Base-by-base conservation (phyloP, 2,888 invertebrate genomes). In the Cosmia pyralina region DNA sequence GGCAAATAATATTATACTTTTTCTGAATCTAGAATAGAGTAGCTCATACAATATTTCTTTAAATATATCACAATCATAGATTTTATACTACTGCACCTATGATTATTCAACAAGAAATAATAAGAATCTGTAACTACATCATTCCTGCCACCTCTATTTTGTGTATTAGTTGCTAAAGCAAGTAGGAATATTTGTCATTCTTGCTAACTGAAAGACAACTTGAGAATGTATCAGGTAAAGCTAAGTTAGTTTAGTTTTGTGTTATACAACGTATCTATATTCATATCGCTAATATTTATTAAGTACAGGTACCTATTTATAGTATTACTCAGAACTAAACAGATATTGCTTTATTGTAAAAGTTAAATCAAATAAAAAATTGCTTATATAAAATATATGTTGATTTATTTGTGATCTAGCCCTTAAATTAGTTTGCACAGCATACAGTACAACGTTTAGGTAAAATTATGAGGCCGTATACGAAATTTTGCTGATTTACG, bases 341-440 rank as follows among this genome's bases (percentile, higher is more conserved):
- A 81, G 69, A 83, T 86, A 79, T 77, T 64, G 86, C 87, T 82
- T 85, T 86, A 86, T 83, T 84, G 79, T 85, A 84, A 82, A 84
- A 80, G 84, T 85, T 85, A 84, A 84, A 85, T 87, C 79, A 82
- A 87, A 84, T 86, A 87, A 87, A 85, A 19, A 73, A 79, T 68
- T 86, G 83, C 85, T 83, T 87, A 81, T 72, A 68, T 53, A 65
- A 50, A 38, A 64, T 64, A 1, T 19, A 22, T 66, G 15, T 44
- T 13, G 8, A 28, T 62, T 79, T 58, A 38, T 70, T 70, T n/a
- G 4, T 63, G 1, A 19, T 19, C 28, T 65, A 19, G 5, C 10
- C 41, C 50, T 41, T 50, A n/a, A 46, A 44, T 38, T 59, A 41
- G 17, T 60, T 44, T 22, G 38, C 38, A n/a, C 38, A 38, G 0